Evolutionary conservation across 1,140 invertebrate genomes (phyloP).

Genomic region (Drosophila cardini): DNA sequence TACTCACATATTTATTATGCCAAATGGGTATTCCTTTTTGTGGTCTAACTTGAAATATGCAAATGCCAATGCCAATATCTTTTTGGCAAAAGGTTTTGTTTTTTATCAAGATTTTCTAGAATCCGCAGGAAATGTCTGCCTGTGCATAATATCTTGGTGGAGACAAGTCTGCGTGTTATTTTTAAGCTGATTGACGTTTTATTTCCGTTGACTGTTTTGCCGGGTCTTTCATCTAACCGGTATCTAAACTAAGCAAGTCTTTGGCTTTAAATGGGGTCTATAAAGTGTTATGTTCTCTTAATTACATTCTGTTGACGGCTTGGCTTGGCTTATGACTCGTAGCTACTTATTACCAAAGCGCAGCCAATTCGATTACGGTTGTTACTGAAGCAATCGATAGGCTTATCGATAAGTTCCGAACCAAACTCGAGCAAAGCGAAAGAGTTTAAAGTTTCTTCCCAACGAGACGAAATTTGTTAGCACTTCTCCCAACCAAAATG

Average conservation of each 20-base stretch:
- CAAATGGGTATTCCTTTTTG: conserved; percentile 8
- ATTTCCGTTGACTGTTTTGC: conserved; percentile 47
- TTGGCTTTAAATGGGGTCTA: conserved; percentile 47
- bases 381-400: conserved; percentile 25
- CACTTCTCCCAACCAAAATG: background rate
- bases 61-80: conserved; percentile 48
- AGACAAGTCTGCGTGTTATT: background rate
- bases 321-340: conserved; percentile 4
- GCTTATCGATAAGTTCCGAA: conserved; percentile 9
- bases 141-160: background rate
- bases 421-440: conserved; percentile 21
- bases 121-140: background rate
- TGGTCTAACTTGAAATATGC: conserved; percentile 2
- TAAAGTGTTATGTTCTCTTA: conserved; percentile 51
- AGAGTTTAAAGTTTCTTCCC: conserved; percentile 15
- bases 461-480: background rate
- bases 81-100: conserved; percentile 5
- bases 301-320: conserved; percentile 36
- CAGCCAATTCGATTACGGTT: conserved; percentile 29
- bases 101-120: conserved; percentile 20
- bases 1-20: background rate
- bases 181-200: conserved; percentile 36
- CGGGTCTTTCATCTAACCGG: conserved; percentile 45
- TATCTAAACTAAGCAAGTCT: too few species aligned
- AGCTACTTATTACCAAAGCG: conserved; percentile 10